Conservation (phyloP, 2,797 vertebrate genomes). For the Schizopygopsis pylzovi region DNA sequence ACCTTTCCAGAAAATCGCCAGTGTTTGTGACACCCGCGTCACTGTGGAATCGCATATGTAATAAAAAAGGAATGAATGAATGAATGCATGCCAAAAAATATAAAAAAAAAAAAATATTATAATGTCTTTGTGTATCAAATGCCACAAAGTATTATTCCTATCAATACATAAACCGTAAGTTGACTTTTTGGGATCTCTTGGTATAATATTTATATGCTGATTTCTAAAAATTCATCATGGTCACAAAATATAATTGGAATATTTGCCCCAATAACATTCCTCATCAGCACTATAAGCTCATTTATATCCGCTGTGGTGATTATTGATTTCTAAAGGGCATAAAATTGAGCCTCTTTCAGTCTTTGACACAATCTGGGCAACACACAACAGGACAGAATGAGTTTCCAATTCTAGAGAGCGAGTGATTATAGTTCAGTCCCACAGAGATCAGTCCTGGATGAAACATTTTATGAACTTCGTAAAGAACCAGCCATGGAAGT, state of each 20-base stretch:
- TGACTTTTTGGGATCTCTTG: not conserved
- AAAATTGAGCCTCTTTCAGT: conserved; percentile 60
- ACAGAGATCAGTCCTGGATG: conserved; percentile 31
- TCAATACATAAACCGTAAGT: not conserved
- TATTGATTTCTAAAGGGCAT: conserved; percentile 58
- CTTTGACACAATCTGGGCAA: conserved; percentile 57
- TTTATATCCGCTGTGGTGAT: conserved; percentile 53
- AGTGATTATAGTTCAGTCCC: conserved; percentile 48
- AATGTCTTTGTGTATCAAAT: not conserved
- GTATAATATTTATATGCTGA: conserved; percentile 18
- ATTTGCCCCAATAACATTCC: conserved; percentile 50
- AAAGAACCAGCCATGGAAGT: conserved; percentile 23
- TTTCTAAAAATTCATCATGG: conserved; percentile 25
- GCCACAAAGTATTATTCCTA: not conserved
- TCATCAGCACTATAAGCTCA: conserved; percentile 52
- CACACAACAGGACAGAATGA: conserved; percentile 19
- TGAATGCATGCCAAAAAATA: not conserved
- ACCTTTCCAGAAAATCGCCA: too few relatives aligned
- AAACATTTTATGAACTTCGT: conserved; percentile 41
- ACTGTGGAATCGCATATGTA: not conserved
- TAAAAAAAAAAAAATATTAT: too few relatives aligned
- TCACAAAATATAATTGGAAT: conserved; percentile 46
- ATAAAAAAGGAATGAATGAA: not conserved
- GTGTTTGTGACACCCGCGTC: too few relatives aligned
- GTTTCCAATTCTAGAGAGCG: conserved; percentile 48